Evolutionary conservation across 1,140 invertebrate genomes (phyloP).

Genomic region (Caenorhabditis briggsae): DNA sequence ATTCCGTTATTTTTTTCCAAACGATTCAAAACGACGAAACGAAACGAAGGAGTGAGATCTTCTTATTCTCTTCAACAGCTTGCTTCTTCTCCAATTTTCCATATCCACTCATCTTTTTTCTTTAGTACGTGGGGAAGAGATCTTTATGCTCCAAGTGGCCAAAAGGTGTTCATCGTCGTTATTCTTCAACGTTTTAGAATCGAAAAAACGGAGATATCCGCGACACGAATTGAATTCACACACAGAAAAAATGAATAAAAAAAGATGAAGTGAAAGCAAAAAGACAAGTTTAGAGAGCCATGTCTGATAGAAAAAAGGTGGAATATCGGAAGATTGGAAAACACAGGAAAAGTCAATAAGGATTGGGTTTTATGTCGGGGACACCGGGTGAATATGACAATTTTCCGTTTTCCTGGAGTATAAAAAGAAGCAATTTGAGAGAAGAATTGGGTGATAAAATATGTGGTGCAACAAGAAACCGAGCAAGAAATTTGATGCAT

Average conservation of each 20-base stretch:
- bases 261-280: conserved; percentile 6
- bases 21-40: background rate
- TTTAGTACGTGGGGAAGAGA: background rate
- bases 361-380: background rate
- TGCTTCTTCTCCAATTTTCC: conserved; percentile 27
- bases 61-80: background rate
- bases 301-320: conserved; percentile 3
- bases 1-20: background rate
- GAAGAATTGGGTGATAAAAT: conserved; percentile 20
- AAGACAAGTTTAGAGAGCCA: no score
- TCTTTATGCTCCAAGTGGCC: conserved; percentile 8
- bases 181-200: conserved; percentile 2
- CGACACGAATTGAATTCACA: conserved; percentile 13
- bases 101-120: conserved; percentile 50
- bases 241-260: background rate
- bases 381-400: background rate
- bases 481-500: no score
- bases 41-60: background rate
- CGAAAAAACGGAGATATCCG: background rate
- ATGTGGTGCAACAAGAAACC: background rate
- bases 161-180: conserved; percentile 37
- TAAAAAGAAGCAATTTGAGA: background rate
- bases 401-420: background rate
- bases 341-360: conserved; percentile 26
- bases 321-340: conserved; percentile 23